Percentiles rank a stretch among this genome's conserved stretches.
Evolutionary conservation across 2,797 vertebrate genomes (phyloP).

Genomic region (Channa striata): DNA sequence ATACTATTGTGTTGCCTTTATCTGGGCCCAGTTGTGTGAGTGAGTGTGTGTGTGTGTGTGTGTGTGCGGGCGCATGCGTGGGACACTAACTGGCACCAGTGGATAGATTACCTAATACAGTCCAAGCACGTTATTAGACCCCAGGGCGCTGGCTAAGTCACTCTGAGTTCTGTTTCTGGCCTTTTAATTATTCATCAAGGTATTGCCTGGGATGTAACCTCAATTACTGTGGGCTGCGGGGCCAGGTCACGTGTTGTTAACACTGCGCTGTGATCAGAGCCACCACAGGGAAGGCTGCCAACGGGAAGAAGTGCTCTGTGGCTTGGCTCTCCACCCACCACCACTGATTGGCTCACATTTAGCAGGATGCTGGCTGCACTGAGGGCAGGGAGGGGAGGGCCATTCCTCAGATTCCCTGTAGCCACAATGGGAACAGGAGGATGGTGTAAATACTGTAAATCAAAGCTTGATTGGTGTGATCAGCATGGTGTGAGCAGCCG

Average conservation of each 20-base stretch:
- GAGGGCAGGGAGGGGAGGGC: constrained; percentile 50
- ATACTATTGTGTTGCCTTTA: constrained; percentile 70
- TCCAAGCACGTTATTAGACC: constrained; percentile 78
- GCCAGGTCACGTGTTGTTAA: constrained; percentile 78
- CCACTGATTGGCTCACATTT: constrained; percentile 79
- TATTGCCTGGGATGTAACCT: constrained; percentile 81
- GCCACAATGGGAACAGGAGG: constrained; percentile 63
- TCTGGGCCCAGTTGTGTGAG: constrained; percentile 67
- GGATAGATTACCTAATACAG: constrained; percentile 80
- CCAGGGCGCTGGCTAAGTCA: constrained; percentile 73
- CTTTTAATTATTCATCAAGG: constrained; percentile 85
- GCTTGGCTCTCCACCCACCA: constrained; percentile 78
- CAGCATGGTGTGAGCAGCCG: constrained; percentile 57
- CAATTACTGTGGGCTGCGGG: constrained; percentile 79
- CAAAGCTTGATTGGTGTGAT: constrained; percentile 80
- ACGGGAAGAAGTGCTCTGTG: constrained; percentile 73
- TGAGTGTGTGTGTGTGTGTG: constrained; percentile 55
- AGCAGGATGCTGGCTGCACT: constrained; percentile 70
- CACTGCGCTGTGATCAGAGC: constrained; percentile 70
- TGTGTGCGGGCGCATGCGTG: constrained; percentile 48
- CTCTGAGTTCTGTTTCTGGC: constrained; percentile 76
- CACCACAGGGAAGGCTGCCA: constrained; percentile 76
- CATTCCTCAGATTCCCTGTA: constrained; percentile 69
- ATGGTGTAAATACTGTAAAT: constrained; percentile 77
- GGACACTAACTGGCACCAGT: constrained; percentile 71